Percentiles rank a stretch among this genome's conserved stretches.
Conservation (phyloP, 2,888 invertebrate species). For the Synanthedon myopaeformis region DNA sequence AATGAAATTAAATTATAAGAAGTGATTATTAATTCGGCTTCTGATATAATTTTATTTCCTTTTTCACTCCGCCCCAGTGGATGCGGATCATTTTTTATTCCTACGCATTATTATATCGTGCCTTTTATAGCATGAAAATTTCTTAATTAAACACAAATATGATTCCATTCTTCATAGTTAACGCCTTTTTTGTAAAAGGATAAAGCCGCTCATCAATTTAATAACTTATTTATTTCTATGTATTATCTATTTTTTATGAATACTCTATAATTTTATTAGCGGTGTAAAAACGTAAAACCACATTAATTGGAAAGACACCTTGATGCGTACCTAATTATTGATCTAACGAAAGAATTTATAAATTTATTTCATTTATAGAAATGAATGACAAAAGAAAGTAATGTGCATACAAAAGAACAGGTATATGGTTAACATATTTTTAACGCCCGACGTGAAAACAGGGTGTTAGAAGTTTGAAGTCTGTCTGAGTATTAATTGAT, state of each 20-base stretch:
- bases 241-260: conserved; percentile 31
- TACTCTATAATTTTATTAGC: background rate
- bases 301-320: background rate
- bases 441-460: no score
- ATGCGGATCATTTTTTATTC: conserved; percentile 14
- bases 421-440: no score
- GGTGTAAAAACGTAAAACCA: background rate
- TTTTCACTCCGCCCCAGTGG: conserved; percentile 12
- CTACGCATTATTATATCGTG: conserved; percentile 29
- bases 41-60: conserved; percentile 26
- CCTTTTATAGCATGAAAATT: conserved; percentile 57
- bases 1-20: conserved; percentile 10
- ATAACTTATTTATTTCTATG: conserved; percentile 43
- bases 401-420: no score
- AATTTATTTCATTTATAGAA: no score
- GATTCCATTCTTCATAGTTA: conserved; percentile 48
- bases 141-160: conserved; percentile 61
- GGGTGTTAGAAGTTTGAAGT: no score
- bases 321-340: no score
- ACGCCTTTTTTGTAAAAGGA: conserved; percentile 51
- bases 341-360: no score
- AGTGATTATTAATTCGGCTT: conserved; percentile 16
- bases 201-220: conserved; percentile 58
- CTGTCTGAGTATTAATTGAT: no score
- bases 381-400: no score